phyloP scores from a whole-genome alignment of 2,113 vertebrate genomes.

The Elgaria multicarinata region DNA sequence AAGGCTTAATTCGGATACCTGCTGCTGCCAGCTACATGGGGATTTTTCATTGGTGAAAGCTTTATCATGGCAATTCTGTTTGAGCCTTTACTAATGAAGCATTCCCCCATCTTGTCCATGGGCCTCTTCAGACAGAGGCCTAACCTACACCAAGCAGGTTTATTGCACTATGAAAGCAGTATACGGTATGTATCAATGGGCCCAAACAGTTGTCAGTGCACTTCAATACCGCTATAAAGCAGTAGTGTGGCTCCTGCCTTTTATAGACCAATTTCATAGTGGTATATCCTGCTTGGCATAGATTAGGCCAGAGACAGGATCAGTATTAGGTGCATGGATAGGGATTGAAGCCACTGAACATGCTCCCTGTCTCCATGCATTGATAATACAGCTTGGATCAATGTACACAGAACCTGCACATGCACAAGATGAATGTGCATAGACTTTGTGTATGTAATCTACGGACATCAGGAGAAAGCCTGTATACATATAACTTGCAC shows the following conservation, averaged over 20 bases:
- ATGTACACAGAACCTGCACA: neutral
- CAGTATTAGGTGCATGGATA: neutral
- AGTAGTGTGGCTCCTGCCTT: no score
- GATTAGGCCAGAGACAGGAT: neutral
- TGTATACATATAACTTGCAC: neutral
- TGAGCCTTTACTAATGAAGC: slow-evolving; percentile 49
- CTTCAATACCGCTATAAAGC: no score
- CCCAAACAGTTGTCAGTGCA: no score
- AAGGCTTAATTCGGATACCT: slow-evolving; percentile 42
- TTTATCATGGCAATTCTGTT: slow-evolving; percentile 47
- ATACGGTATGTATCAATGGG: no score
- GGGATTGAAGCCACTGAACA: neutral
- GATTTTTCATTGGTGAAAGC: slow-evolving; percentile 46
- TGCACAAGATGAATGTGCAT: no score
- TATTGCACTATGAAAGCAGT: no score
- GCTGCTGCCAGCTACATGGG: slow-evolving; percentile 48
- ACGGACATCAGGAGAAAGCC: neutral
- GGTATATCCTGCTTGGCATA: no score
- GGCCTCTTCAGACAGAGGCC: neutral
- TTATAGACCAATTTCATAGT: no score
- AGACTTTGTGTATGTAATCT: neutral
- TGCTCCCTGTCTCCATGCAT: neutral
- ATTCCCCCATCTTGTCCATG: slow-evolving; percentile 37
- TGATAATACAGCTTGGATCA: neutral
- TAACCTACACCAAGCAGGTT: no score